These are phyloP conservation scores for Albula glossodonta DNA, from an alignment of 2,113 vertebrate species.

Conservation along the genomic window DNA sequence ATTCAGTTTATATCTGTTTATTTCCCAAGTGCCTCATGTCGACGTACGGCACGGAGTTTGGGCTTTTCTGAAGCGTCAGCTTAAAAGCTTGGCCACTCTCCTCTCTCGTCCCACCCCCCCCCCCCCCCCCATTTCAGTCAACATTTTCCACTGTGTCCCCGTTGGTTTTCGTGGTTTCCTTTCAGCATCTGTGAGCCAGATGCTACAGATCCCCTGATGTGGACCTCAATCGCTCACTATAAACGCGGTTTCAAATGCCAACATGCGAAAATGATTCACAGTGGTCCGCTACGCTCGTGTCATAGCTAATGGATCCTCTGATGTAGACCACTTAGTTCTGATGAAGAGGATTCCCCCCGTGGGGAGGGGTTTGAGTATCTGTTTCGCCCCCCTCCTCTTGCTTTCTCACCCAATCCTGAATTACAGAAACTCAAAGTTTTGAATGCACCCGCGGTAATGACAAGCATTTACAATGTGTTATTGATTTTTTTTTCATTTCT, in stretches of 20 bases:
- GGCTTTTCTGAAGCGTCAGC: background rate
- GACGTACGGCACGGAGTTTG: background rate
- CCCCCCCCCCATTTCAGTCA: background rate
- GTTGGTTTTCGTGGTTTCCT: background rate
- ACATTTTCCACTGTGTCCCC: background rate
- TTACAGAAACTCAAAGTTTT: background rate
- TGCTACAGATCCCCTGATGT: background rate
- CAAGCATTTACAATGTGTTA: background rate
- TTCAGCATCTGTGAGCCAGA: background rate
- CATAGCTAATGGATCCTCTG: background rate
- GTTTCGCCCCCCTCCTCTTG: background rate
- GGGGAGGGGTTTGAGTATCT: background rate
- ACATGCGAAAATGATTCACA: background rate
- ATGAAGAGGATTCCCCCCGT: background rate
- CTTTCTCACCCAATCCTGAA: background rate
- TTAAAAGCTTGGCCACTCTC: background rate
- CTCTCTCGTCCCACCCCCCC: background rate
- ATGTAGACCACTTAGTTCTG: background rate
- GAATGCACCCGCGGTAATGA: background rate
- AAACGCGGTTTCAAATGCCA: background rate
- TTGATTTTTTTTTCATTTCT: background rate
- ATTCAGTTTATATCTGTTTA: background rate
- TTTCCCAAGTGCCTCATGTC: background rate
- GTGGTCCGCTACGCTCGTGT: background rate
- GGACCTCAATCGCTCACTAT: background rate